A percentile compares a stretch with the other conserved stretches of the same genome.
Evolutionary conservation across 2,113 vertebrate genomes (phyloP).

Genomic region (Coryphaenoides rupestris): DNA sequence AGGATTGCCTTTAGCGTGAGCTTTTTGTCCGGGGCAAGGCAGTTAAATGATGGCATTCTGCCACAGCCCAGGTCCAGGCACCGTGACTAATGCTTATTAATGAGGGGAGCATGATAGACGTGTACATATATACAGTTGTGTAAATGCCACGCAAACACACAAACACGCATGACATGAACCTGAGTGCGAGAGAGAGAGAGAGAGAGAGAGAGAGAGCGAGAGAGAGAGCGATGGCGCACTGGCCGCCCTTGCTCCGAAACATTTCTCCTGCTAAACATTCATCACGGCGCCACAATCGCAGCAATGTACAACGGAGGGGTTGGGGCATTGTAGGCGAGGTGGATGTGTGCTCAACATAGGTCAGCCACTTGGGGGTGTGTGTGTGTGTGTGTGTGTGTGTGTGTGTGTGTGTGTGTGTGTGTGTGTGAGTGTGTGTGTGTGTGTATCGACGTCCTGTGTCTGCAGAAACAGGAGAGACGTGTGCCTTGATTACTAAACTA

Average conservation of each 20-base stretch:
- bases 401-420: no score
- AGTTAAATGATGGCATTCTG: constrained; percentile 26
- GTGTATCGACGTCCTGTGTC: constrained; percentile 6
- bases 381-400: no score
- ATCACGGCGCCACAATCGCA: constrained; percentile 13
- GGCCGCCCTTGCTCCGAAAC: constrained; percentile 35
- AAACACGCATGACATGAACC: no score
- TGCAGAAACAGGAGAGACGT: not conserved
- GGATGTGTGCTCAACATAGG: constrained; percentile 2
- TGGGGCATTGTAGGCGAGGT: constrained; percentile 5
- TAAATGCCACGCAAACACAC: no score
- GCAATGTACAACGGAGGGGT: constrained; percentile 17
- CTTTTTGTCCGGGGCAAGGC: constrained; percentile 17
- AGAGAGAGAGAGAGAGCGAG: not conserved
- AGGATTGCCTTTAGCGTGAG: not conserved
- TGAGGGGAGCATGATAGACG: no score
- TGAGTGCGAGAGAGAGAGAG: not conserved
- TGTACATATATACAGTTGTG: no score
- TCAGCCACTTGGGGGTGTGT: not conserved
- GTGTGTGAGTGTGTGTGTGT: no score
- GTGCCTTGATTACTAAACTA: not conserved
- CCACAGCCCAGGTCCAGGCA: constrained; percentile 1
- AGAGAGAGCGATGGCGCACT: not conserved
- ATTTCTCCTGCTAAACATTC: constrained; percentile 20
- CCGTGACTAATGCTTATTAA: not conserved